These are phyloP conservation scores for Cerastoderma edule DNA, from an alignment of 2,888 invertebrate species.

Conservation along the genomic window DNA sequence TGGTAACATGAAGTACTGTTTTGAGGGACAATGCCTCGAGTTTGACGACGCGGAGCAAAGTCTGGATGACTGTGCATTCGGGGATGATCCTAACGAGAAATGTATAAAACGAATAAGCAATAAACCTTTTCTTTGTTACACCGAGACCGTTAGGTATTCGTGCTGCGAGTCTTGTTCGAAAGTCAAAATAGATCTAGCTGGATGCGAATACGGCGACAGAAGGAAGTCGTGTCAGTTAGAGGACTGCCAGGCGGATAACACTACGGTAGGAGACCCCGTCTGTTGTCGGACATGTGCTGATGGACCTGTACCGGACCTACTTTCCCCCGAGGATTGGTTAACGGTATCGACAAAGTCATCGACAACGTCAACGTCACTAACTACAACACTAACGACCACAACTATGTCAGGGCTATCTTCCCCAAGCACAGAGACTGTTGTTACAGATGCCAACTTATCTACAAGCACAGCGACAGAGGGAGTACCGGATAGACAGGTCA, in stretches of 20 bases:
- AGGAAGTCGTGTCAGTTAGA: slow-evolving; percentile 23
- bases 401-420: not conserved
- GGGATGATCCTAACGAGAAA: slow-evolving; percentile 34
- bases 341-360: not conserved
- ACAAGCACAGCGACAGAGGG: no score
- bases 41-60: slow-evolving; percentile 43
- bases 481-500: no score
- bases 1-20: slow-evolving; percentile 56
- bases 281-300: slow-evolving; percentile 55
- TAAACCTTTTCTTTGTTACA: slow-evolving; percentile 38
- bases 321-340: slow-evolving; percentile 8
- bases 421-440: not conserved
- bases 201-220: slow-evolving; percentile 56
- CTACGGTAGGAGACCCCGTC: slow-evolving; percentile 12
- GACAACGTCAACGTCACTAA: not conserved
- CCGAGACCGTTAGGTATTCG: slow-evolving; percentile 25
- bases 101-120: slow-evolving; percentile 23
- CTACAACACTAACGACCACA: not conserved
- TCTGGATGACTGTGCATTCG: slow-evolving; percentile 46
- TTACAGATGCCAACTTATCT: no score
- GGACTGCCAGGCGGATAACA: slow-evolving; percentile 27
- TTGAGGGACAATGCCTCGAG: slow-evolving; percentile 37
- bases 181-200: slow-evolving; percentile 27
- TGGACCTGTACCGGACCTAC: slow-evolving; percentile 44
- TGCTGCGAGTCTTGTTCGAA: slow-evolving; percentile 48